Percentiles rank a stretch among this genome's conserved stretches.
These are phyloP conservation scores for Anoplolepis gracilipes DNA, from an alignment of 1,140 invertebrate genomes.

Conservation along the genomic window DNA sequence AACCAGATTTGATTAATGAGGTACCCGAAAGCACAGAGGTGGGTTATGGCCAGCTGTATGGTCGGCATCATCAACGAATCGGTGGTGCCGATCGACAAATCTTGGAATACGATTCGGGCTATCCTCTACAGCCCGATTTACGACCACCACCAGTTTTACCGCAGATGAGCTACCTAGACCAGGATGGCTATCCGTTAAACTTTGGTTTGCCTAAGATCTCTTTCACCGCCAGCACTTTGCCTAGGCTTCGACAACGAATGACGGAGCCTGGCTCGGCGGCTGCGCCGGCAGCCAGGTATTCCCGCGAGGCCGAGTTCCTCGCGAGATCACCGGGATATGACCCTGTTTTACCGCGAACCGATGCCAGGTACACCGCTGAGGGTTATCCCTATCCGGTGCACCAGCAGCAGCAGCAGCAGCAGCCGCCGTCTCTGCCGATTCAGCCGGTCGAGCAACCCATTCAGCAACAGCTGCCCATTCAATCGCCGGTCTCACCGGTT, in stretches of 20 bases:
- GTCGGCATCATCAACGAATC: conserved; percentile 66
- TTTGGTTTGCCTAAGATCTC: conserved; percentile 91
- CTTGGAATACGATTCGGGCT: conserved; percentile 77
- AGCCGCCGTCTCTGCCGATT: conserved; percentile 11
- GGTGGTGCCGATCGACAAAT: conserved; percentile 70
- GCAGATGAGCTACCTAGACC: conserved; percentile 87
- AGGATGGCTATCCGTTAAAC: conserved; percentile 92
- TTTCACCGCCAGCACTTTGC: conserved; percentile 85
- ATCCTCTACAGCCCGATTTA: conserved; percentile 76
- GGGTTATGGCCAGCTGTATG: conserved; percentile 74
- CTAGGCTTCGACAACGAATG: conserved; percentile 82
- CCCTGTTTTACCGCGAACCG: conserved; percentile 79
- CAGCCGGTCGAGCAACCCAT: conserved; percentile 78
- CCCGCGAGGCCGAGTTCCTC: conserved; percentile 90
- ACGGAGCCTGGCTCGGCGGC: conserved; percentile 85
- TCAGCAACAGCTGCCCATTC: conserved; percentile 79
- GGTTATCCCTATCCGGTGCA: conserved; percentile 89
- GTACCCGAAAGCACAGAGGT: conserved; percentile 77
- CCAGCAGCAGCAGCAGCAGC: conserved; percentile 62
- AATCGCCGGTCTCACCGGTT: conserved; percentile 78
- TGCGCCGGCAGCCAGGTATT: conserved; percentile 87
- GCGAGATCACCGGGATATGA: conserved; percentile 85
- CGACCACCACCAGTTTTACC: conserved; percentile 71
- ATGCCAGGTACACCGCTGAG: conserved; percentile 92
- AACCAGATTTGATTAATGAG: conserved; percentile 83